A percentile compares a stretch with the other conserved stretches of the same genome.
These are phyloP conservation scores for Leptonema lineaticorne DNA, from an alignment of 1,140 invertebrate genomes.

Conservation along the genomic window DNA sequence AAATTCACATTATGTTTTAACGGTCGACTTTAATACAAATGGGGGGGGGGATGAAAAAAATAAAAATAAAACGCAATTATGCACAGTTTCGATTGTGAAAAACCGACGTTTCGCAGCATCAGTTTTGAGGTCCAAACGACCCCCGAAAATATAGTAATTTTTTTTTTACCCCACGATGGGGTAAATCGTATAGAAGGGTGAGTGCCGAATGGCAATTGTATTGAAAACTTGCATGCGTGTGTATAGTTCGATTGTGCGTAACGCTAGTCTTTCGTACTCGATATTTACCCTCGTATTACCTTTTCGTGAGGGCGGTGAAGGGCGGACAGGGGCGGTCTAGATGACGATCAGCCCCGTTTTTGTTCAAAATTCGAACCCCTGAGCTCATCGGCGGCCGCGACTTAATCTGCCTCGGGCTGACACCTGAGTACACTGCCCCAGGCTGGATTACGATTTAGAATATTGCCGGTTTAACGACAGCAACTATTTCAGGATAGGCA, in stretches of 20 bases:
- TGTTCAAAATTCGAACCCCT: neutral
- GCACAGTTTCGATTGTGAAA: no score
- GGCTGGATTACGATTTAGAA: slow-evolving; percentile 36
- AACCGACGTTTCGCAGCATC: no score
- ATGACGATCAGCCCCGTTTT: neutral
- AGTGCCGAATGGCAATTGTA: slow-evolving; percentile 10
- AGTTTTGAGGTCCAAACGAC: no score
- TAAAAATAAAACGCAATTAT: no score
- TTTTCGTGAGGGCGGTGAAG: neutral
- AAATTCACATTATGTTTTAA: no score
- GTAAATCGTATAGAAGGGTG: neutral
- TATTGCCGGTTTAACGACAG: slow-evolving; percentile 37
- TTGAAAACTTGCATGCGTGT: neutral
- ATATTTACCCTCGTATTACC: no score
- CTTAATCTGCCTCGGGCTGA: slow-evolving; percentile 42
- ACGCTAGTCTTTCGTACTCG: slow-evolving; percentile 23
- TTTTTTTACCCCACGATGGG: no score
- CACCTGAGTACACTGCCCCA: slow-evolving; percentile 41
- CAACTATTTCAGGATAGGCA: no score
- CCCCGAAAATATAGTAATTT: no score
- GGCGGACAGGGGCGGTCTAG: neutral
- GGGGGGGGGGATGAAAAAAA: no score
- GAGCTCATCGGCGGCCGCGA: slow-evolving; percentile 34
- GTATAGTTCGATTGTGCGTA: slow-evolving; percentile 21
- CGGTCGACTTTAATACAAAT: no score